phyloP scores from a whole-genome alignment of 2,888 invertebrate genomes.

The Ormyrus rosae region DNA sequence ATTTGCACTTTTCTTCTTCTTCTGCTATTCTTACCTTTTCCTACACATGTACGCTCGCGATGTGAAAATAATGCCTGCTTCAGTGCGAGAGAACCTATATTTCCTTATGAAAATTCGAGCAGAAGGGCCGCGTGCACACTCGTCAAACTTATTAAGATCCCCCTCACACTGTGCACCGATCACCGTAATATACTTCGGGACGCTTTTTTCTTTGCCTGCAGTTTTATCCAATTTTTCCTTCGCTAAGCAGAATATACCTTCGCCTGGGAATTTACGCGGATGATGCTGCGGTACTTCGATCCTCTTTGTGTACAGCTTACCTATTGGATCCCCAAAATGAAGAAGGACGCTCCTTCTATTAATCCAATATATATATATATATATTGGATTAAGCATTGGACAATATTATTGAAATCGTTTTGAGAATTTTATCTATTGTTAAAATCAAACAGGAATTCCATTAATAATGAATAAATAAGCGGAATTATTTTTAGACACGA shows the following conservation, averaged over 20 bases:
- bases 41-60: conserved; percentile 7
- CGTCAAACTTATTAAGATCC: conserved; percentile 63
- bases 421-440: not conserved
- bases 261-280: conserved; percentile 9
- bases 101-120: conserved; percentile 69
- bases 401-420: not conserved
- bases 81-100: conserved; percentile 61
- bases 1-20: conserved; percentile 57
- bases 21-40: not conserved
- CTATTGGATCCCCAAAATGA: conserved; percentile 1
- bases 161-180: conserved; percentile 55
- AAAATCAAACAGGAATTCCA: not conserved
- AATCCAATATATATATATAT: no score
- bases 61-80: conserved; percentile 63
- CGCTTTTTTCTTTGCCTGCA: conserved; percentile 30
- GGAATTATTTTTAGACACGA: not conserved
- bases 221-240: conserved; percentile 46
- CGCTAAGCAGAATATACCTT: conserved; percentile 2
- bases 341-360: no score
- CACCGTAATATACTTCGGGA: conserved; percentile 59
- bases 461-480: not conserved
- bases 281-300: not conserved
- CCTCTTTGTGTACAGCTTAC: not conserved
- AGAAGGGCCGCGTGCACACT: conserved; percentile 44
- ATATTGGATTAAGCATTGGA: not conserved